Base-by-base conservation (phyloP, 2,113 vertebrate genomes). In the Myxocyprinus asiaticus region DNA sequence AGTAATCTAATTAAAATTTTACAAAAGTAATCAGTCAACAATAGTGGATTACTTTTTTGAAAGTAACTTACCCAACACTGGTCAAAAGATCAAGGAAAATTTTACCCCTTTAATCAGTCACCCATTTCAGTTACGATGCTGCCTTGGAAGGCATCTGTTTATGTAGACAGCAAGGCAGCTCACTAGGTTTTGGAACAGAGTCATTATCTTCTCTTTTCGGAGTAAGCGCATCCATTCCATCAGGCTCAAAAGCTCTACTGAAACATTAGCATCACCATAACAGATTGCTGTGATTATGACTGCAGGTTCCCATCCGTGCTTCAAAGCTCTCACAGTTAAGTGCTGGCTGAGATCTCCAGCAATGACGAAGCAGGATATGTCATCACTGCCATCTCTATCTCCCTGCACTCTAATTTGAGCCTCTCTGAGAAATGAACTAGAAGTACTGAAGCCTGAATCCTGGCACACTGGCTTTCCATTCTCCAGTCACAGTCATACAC, bases 141-240 rank as follows among this genome's bases (percentile, higher is more conserved):
- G 22, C 22, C 22, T 33, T 33, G 22, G 22, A 33, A 1, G 22
- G 22, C 22, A 33, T 33, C 22, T 33, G 22, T 33, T 33, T 33
- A 33, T 33, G 22, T 33, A 33, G 22, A 33, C 22, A 33, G 22
- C 22, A 33, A 33, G 47, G 47, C 47, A 48, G 6, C 22, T 33
- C 22, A 33, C 22, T 33, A 33, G 65, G 75, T 81, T 76, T 76
- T 76, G 65, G 47, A 55, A 68, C 68, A 76, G 65, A 3, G 50
- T 10, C 64, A 44, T 50, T 17, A 45, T 17, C 12, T 72, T 47
- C 17, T 42, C 63, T 17, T 71, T 66, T 76, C 55, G 55, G 17
- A 33, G 50, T 63, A 9, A 3, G n/a, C 11, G 59, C n/a, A 44
- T 67, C 66, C 51, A 45, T 72, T 72, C 65, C 7, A 9, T 66